Evolutionary conservation across 2,113 vertebrate species (phyloP).

Genomic region (Zosterops japonicus): DNA sequence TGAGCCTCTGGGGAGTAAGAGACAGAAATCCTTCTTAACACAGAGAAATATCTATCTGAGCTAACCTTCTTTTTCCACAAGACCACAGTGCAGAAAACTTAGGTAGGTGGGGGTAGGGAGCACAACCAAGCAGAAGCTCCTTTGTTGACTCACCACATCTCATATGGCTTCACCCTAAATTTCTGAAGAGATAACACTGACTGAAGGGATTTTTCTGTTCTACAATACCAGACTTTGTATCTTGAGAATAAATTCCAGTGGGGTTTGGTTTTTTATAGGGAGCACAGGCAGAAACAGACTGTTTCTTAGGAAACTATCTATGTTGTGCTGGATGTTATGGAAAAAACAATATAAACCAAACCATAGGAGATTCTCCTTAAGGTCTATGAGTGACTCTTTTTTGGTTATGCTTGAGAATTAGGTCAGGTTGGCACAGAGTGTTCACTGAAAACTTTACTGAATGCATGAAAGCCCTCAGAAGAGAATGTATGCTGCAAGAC

Average conservation of each 20-base stretch:
- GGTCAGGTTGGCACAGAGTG: background rate
- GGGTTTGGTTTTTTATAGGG: background rate
- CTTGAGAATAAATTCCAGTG: background rate
- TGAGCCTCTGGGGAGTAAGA: background rate
- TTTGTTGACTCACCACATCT: background rate
- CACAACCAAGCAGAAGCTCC: background rate
- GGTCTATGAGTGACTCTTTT: background rate
- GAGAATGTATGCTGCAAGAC: background rate
- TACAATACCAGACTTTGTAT: background rate
- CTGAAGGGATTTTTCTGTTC: background rate
- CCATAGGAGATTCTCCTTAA: background rate
- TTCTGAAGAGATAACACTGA: background rate
- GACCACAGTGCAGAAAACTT: accelerated
- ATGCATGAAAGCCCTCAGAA: background rate
- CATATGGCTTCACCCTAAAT: background rate
- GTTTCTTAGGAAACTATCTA: background rate
- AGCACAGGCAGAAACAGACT: background rate
- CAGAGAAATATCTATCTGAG: background rate
- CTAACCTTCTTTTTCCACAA: background rate
- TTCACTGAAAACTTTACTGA: background rate
- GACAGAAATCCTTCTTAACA: background rate
- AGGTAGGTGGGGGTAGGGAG: background rate
- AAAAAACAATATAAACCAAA: background rate
- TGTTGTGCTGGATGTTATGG: background rate
- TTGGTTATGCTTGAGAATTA: background rate